Percentiles rank a stretch among this genome's conserved stretches.
Conservation (phyloP, 2,113 vertebrate genomes). For the Sinocyclocheilus maitianheensis region DNA sequence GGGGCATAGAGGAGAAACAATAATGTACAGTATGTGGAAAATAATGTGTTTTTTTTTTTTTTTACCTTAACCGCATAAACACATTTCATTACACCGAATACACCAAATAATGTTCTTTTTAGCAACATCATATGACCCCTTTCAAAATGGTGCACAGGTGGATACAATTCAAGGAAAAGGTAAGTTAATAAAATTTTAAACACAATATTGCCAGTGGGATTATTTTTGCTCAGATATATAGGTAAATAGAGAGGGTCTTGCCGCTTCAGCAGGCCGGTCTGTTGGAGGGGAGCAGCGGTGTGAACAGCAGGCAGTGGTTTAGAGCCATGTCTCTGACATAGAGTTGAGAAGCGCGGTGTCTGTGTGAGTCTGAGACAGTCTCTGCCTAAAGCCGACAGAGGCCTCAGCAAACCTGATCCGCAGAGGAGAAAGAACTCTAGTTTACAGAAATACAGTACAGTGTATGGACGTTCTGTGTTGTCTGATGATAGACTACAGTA, state of each 20-base stretch:
- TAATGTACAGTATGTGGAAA: too few relatives aligned
- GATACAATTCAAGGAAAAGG: too few relatives aligned
- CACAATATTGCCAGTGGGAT: too few relatives aligned
- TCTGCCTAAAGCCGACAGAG: slow-evolving; percentile 58
- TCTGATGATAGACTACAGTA: background rate
- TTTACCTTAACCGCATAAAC: too few relatives aligned
- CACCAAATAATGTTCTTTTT: too few relatives aligned
- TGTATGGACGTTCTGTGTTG: background rate
- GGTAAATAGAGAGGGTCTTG: slow-evolving; percentile 31
- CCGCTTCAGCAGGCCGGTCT: slow-evolving; percentile 64
- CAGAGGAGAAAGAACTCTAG: slow-evolving; percentile 25
- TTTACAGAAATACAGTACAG: background rate
- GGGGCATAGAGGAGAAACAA: too few relatives aligned
- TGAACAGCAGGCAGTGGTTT: slow-evolving; percentile 16
- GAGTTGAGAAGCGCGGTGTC: slow-evolving; percentile 54
- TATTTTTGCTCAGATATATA: too few relatives aligned
- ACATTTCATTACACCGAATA: too few relatives aligned
- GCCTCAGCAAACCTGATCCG: slow-evolving; percentile 68
- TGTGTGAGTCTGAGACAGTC: slow-evolving; percentile 37
- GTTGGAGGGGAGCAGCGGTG: slow-evolving; percentile 32
- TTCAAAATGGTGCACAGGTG: too few relatives aligned
- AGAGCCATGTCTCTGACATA: slow-evolving; percentile 41
- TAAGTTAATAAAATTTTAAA: too few relatives aligned
- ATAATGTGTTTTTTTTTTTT: too few relatives aligned
- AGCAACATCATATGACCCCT: too few relatives aligned